Evolutionary conservation across 1,140 invertebrate species (phyloP).

Genomic region (Drosophila rufa): DNA sequence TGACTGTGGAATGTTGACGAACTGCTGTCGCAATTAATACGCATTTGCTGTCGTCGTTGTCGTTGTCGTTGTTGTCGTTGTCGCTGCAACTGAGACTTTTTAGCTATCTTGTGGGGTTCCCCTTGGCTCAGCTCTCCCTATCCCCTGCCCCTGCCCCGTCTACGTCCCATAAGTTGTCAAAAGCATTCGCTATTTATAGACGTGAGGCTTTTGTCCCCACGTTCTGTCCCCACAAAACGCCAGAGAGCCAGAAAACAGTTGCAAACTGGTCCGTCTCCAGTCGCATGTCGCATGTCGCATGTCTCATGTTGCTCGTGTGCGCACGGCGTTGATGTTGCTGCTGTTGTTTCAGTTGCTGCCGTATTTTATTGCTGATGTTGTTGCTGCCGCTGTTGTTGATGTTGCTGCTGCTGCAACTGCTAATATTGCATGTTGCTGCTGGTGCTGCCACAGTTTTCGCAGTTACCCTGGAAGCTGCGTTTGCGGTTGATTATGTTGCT

Average conservation of each 20-base stretch:
- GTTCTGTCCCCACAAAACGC: slow-evolving; percentile 42
- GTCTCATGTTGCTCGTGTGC: slow-evolving; percentile 20
- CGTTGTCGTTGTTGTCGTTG: slow-evolving; percentile 51
- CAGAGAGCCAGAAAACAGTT: slow-evolving; percentile 36
- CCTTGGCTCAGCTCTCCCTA: neutral
- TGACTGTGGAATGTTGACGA: slow-evolving; percentile 71
- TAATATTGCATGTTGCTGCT: slow-evolving; percentile 17
- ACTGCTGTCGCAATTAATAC: slow-evolving; percentile 82
- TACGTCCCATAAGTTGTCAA: slow-evolving; percentile 20
- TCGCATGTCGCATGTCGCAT: slow-evolving; percentile 27
- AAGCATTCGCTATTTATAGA: slow-evolving; percentile 71
- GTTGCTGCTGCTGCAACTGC: slow-evolving; percentile 4
- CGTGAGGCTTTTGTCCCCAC: slow-evolving; percentile 60
- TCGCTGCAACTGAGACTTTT: slow-evolving; percentile 68
- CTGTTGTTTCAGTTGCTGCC: neutral
- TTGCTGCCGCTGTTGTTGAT: slow-evolving; percentile 4
- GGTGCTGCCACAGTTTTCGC: slow-evolving; percentile 9
- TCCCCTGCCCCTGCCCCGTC: neutral
- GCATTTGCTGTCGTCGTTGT: slow-evolving; percentile 65
- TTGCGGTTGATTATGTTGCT: slow-evolving; percentile 31
- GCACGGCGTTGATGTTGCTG: slow-evolving; percentile 7
- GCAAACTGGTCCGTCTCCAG: slow-evolving; percentile 28
- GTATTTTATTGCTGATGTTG: slow-evolving; percentile 12
- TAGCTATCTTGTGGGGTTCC: slow-evolving; percentile 13
- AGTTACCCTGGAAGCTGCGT: slow-evolving; percentile 26